Base-by-base conservation (phyloP, 2,113 vertebrate species). In the Ageneiosus marmoratus region DNA sequence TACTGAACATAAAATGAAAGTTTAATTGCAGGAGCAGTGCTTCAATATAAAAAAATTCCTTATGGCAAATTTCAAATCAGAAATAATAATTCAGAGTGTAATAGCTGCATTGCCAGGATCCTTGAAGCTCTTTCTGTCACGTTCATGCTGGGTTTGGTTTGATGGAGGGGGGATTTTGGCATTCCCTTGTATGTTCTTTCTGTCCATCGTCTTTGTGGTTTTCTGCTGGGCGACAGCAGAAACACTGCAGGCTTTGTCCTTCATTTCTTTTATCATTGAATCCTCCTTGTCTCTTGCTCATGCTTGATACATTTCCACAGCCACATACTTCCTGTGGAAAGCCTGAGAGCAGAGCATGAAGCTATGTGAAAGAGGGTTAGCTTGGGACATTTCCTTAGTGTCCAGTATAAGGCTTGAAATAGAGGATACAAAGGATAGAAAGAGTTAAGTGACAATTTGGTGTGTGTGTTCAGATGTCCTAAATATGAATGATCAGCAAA, bases 191-290 rank as follows among this genome's bases (percentile, higher is more conserved):
- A 63, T 41, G n/a, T 58, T 81, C 67, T 81, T 51, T 81, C 73
- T 22, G 50, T 81, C 24, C 46, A 22, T 56, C 79, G 5, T 70
- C 37, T 60, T 74, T 73, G 65, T 16, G 79, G n/a, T 73, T 81
- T 67, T 81, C 37, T 72, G 37, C 79, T 58, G 79, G 69, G 37
- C 20, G 29, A 60, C 53, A 44, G 7, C 41, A 60, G 55, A 74
- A 82, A 82, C 80, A 82, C 27, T 73, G 80, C 41, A 82, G 53
- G 69, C 80, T 74, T 82, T 82, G 80, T 82, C 53, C 55, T 48
- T 74, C 80, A 48, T 82, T 82, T 60, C 53, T 53, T 75, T 53
- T 20, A 34, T 81, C 56, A 48, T 79, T 9, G 5, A 48, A 48
- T 46, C 56, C 41, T 63, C 77, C 55, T n/a, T 22, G 27, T 50